Percentiles rank a stretch among this genome's conserved stretches.
Evolutionary conservation across 2,888 invertebrate genomes (phyloP).

Genomic region (Drosophila longiperda): DNA sequence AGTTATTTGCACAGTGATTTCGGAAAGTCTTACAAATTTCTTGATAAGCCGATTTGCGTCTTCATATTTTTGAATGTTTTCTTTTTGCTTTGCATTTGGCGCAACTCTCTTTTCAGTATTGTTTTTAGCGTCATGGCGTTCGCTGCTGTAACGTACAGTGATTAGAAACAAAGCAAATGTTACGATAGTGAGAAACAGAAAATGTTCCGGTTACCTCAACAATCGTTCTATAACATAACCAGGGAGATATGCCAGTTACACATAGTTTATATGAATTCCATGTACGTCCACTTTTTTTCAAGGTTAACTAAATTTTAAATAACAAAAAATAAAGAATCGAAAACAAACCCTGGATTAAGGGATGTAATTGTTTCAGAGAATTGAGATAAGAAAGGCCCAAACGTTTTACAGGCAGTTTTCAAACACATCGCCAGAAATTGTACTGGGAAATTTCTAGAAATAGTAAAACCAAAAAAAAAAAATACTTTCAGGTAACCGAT

Average conservation of each 20-base stretch:
- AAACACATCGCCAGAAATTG: not conserved
- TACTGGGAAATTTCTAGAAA: constrained; percentile 25
- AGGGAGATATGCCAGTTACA: constrained; percentile 11
- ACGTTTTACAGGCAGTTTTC: constrained; percentile 12
- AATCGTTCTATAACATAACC: not conserved
- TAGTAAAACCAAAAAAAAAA: not conserved
- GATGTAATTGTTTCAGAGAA: constrained; percentile 25
- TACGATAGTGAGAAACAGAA: constrained; percentile 6
- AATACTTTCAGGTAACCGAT: constrained; percentile 20
- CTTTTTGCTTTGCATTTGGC: constrained; percentile 10
- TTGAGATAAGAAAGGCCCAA: constrained; percentile 47
- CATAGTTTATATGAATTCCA: constrained; percentile 2
- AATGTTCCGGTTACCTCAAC: not conserved
- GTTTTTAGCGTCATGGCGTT: constrained; percentile 39
- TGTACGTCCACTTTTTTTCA: constrained; percentile 38
- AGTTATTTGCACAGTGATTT: constrained; percentile 48
- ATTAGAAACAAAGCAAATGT: constrained; percentile 3
- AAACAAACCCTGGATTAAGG: constrained; percentile 16
- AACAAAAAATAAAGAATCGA: not conserved
- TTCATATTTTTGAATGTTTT: constrained; percentile 37
- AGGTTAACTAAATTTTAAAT: constrained; percentile 49
- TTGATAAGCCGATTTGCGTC: constrained; percentile 81
- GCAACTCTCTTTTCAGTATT: constrained; percentile 44
- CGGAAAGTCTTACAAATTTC: constrained; percentile 47
- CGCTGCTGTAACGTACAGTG: constrained; percentile 22